A percentile compares a stretch with the other conserved stretches of the same genome.
phyloP scores from a whole-genome alignment of 1,140 invertebrate genomes.

The Bathynomus jamesi region DNA sequence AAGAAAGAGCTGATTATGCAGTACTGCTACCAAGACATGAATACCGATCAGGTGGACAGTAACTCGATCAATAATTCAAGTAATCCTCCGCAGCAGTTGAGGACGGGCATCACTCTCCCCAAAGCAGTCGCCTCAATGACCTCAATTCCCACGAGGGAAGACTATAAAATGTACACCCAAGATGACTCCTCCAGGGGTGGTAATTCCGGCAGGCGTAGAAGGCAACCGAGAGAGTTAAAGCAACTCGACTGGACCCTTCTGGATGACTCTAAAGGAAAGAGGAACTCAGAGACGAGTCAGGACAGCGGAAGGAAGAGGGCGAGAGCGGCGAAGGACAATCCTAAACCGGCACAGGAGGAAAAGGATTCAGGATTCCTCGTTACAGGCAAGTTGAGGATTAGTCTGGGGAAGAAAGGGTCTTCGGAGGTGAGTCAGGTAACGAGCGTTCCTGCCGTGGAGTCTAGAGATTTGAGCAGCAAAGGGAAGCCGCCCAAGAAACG shows the following conservation, averaged over 20 bases:
- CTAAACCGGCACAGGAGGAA: conserved; percentile 36
- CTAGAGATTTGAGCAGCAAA: conserved; percentile 44
- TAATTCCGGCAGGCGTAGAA: conserved; percentile 53
- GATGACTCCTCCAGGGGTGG: conserved; percentile 39
- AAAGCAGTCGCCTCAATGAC: conserved; percentile 80
- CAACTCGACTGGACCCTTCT: conserved; percentile 20
- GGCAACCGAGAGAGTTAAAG: conserved; percentile 21
- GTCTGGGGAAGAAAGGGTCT: conserved; percentile 33
- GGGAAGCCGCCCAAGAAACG: conserved; percentile 71
- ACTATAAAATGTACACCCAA: conserved; percentile 51
- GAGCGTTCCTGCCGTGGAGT: conserved; percentile 31
- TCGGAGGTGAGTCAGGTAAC: conserved; percentile 27
- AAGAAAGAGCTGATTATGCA: conserved; percentile 78
- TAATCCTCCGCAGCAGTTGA: conserved; percentile 54
- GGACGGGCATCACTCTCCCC: conserved; percentile 70
- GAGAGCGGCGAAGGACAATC: conserved; percentile 19
- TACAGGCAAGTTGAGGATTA: conserved; percentile 37
- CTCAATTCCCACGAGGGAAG: conserved; percentile 69
- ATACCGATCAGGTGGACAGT: conserved; percentile 11
- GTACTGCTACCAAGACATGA: conserved; percentile 59
- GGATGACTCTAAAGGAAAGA: conserved; percentile 42
- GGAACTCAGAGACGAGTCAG: conserved; percentile 29
- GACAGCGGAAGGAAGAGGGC: conserved; percentile 35
- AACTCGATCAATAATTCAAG: conserved; percentile 39
- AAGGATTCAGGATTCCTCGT: conserved; percentile 8